Evolutionary conservation across 2,888 invertebrate genomes (phyloP).

Genomic region (Plusia festucae): DNA sequence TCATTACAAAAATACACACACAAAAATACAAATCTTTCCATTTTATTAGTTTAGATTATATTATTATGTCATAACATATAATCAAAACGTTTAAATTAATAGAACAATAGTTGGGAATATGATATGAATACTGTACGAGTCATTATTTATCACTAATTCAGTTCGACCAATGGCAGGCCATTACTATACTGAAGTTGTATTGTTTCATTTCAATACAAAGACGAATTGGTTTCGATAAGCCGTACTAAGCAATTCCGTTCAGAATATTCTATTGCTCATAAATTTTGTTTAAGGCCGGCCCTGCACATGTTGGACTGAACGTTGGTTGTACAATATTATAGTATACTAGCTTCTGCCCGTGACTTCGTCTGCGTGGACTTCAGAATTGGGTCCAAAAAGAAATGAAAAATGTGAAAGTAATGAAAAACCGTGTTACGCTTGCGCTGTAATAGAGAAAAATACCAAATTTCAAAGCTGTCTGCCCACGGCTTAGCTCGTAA

Average conservation of each 20-base stretch:
- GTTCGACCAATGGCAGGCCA: slow-evolving; percentile 8
- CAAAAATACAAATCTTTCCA: too few relatives aligned
- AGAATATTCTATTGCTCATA: neutral
- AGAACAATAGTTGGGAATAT: neutral
- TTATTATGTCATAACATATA: neutral
- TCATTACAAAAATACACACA: too few relatives aligned
- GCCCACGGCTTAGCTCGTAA: too few relatives aligned
- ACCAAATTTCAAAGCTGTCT: too few relatives aligned
- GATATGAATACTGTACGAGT: neutral
- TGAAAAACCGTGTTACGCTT: too few relatives aligned
- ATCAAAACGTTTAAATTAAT: neutral
- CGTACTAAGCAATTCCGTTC: neutral
- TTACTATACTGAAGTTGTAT: slow-evolving; percentile 14
- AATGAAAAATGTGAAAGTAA: too few relatives aligned
- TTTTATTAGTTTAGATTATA: too few relatives aligned
- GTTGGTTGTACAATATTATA: neutral
- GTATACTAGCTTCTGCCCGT: too few relatives aligned
- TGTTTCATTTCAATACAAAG: slow-evolving; percentile 22
- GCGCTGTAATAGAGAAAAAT: too few relatives aligned
- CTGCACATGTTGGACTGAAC: neutral
- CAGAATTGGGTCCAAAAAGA: too few relatives aligned
- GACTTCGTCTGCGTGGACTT: too few relatives aligned
- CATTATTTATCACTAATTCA: slow-evolving; percentile 33
- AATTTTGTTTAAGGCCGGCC: slow-evolving; percentile 3
- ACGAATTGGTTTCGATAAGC: slow-evolving; percentile 2